These are phyloP conservation scores for Heliconius himera DNA, from an alignment of 1,140 invertebrate genomes.

Conservation along the genomic window DNA sequence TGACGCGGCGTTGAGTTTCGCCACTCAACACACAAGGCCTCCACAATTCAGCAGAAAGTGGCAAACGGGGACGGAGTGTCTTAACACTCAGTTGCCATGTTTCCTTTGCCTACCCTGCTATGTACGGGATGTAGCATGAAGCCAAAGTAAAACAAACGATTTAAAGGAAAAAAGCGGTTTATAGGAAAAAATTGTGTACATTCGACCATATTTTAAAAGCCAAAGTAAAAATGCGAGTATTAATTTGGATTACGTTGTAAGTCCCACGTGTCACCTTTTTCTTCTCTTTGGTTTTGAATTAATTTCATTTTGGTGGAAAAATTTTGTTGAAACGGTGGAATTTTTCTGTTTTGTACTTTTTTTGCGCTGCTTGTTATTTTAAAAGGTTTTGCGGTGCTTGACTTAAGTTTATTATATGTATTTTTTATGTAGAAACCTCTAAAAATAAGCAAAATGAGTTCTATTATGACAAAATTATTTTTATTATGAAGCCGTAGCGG, in stretches of 20 bases:
- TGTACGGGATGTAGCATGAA: too few relatives aligned
- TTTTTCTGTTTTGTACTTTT: not conserved
- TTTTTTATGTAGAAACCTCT: not conserved
- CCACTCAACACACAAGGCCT: too few relatives aligned
- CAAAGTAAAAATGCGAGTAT: constrained; percentile 20
- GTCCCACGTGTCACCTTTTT: constrained; percentile 11
- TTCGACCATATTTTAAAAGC: constrained; percentile 14
- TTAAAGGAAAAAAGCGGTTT: not conserved
- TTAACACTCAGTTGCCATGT: too few relatives aligned
- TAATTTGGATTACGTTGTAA: constrained; percentile 29
- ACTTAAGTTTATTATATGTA: not conserved
- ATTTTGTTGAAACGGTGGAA: not conserved
- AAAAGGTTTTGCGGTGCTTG: not conserved
- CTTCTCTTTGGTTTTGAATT: constrained; percentile 21
- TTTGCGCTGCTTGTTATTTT: not conserved
- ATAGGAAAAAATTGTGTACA: not conserved
- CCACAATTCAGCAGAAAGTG: too few relatives aligned
- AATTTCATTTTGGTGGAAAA: constrained; percentile 19
- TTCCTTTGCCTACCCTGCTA: too few relatives aligned
- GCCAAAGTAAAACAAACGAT: not conserved
- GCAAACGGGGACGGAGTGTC: too few relatives aligned
- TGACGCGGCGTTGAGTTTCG: too few relatives aligned
- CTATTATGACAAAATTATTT: too few relatives aligned
- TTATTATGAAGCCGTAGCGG: too few relatives aligned
- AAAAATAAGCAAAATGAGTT: not conserved